These are phyloP conservation scores for Mormyrops boulengeri DNA, from an alignment of 2,797 vertebrate genomes.

Conservation along the genomic window DNA sequence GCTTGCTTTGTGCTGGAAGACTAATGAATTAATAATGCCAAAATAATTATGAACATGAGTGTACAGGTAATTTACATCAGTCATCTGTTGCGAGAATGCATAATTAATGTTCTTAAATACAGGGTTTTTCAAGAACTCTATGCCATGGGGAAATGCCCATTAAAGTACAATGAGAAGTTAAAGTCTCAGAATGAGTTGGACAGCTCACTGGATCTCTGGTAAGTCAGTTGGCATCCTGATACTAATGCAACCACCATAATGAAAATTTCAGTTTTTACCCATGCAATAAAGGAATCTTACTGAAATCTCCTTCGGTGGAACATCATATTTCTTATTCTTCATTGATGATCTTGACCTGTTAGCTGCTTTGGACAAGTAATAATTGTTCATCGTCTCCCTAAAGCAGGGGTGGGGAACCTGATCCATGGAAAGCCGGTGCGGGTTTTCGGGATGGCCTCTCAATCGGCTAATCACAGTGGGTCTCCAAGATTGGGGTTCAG, in stretches of 20 bases:
- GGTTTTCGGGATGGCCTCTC: too few species aligned
- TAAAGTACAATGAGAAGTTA: not conserved
- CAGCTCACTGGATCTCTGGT: constrained; percentile 27
- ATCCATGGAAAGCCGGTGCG: too few species aligned
- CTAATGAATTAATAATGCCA: not conserved
- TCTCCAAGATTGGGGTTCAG: too few species aligned
- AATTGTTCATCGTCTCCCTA: not conserved
- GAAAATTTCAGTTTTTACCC: not conserved
- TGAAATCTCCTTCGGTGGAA: not conserved
- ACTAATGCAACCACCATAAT: not conserved
- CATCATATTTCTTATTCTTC: not conserved
- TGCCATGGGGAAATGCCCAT: constrained; percentile 23
- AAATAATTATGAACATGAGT: not conserved
- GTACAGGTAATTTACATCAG: not conserved
- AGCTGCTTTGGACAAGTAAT: not conserved
- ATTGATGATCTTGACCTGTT: not conserved
- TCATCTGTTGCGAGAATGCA: not conserved
- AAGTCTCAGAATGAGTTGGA: constrained; percentile 19
- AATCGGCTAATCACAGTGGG: too few species aligned
- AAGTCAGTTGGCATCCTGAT: constrained; percentile 8
- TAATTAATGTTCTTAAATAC: not conserved
- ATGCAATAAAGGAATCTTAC: not conserved
- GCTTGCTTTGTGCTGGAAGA: not conserved
- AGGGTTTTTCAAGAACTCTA: constrained; percentile 20
- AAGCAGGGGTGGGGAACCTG: not conserved